Conservation (phyloP, 2,113 vertebrate genomes). For the Tupaia chinensis region DNA sequence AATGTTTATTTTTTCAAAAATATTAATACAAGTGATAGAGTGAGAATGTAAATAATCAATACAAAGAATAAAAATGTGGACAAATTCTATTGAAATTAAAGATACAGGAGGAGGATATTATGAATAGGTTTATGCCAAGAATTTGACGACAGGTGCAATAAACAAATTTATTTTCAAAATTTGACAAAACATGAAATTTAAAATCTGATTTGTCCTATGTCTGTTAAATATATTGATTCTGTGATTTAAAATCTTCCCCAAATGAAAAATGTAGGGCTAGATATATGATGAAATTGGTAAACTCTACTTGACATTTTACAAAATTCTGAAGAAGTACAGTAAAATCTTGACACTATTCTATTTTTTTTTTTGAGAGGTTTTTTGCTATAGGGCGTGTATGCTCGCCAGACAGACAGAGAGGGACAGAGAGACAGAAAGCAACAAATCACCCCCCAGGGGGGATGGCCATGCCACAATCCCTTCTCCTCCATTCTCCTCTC, state of each 20-base stretch:
- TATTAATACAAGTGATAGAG: not conserved
- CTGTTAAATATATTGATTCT: not conserved
- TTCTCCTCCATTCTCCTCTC: too few relatives aligned
- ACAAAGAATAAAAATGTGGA: not conserved
- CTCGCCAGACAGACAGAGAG: too few relatives aligned
- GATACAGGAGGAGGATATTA: not conserved
- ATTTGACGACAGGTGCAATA: not conserved
- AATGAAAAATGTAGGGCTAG: not conserved
- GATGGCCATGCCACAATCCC: too few relatives aligned
- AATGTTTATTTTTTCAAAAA: not conserved
- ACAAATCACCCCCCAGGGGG: too few relatives aligned
- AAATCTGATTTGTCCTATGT: not conserved
- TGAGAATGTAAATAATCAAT: not conserved
- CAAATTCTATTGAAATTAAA: not conserved
- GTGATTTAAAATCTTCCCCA: too few relatives aligned
- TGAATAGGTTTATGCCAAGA: too few relatives aligned
- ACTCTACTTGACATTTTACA: not conserved
- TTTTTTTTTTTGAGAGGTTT: too few relatives aligned
- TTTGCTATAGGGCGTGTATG: too few relatives aligned
- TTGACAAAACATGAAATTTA: not conserved
- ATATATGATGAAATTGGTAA: not conserved
- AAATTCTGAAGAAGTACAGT: not conserved
- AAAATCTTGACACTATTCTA: not conserved
- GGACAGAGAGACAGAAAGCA: too few relatives aligned
- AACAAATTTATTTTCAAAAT: not conserved